These are phyloP conservation scores for Mormyrops attenuatus DNA, from an alignment of 2,797 vertebrate genomes.

Conservation along the genomic window DNA sequence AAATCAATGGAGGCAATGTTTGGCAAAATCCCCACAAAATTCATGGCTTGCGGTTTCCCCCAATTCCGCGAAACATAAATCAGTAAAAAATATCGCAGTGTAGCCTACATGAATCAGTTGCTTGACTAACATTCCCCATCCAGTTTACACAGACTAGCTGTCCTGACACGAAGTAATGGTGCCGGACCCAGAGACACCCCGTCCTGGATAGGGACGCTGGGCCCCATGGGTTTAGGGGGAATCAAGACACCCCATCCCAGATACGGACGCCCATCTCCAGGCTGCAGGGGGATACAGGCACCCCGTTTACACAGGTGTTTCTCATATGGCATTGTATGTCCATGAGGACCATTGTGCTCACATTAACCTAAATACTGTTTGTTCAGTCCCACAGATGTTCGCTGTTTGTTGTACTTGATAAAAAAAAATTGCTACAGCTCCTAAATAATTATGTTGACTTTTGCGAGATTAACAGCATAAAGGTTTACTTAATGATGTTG, in stretches of 20 bases:
- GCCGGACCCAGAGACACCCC: not conserved
- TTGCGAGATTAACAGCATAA: not conserved
- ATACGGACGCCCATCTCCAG: slow-evolving; percentile 15
- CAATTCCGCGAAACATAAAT: not conserved
- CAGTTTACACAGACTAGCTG: not conserved
- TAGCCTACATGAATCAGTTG: not conserved
- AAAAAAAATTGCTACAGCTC: not conserved
- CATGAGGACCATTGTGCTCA: slow-evolving; percentile 9
- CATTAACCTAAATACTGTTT: slow-evolving; percentile 5
- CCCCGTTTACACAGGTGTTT: slow-evolving; percentile 42
- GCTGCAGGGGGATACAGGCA: slow-evolving; percentile 14
- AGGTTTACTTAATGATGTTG: not conserved
- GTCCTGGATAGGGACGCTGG: not conserved
- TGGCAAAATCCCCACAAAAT: not conserved
- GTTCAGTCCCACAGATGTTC: slow-evolving; percentile 25
- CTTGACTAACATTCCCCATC: not conserved
- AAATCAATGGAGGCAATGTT: not conserved
- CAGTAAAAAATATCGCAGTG: not conserved
- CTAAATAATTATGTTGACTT: not conserved
- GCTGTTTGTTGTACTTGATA: slow-evolving; percentile 28
- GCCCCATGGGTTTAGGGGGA: slow-evolving; percentile 22
- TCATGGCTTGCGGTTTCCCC: not conserved
- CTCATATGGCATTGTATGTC: slow-evolving; percentile 29
- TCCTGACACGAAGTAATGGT: not conserved
- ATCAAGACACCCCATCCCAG: not conserved